Base-by-base conservation (phyloP, 2,888 invertebrate species). In the Emmelina monodactyla region DNA sequence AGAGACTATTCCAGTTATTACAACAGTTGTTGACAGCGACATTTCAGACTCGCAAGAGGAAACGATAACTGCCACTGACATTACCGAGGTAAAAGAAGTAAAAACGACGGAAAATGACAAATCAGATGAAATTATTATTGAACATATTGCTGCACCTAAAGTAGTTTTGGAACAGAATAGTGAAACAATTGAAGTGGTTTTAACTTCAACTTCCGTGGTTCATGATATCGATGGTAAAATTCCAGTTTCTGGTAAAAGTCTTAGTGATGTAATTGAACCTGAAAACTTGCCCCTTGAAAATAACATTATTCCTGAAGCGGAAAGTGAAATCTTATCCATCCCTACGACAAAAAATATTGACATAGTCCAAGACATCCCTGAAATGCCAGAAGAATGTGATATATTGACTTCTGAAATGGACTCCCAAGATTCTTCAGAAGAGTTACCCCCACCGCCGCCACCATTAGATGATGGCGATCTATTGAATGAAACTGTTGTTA, bases 361-460 rank as follows among this genome's bases (percentile, higher is more conserved):
- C 22, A 28, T 16, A 16, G 2, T 28, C 4, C 29, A 16, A 28
- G 38, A 38, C 2, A 22, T 33, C 25, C 28, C 33, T 14, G 28
- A 36, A 34, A 6, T 10, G 11, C 25, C 25, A n/a, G 25, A 25
- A 25, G n/a, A 9, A 25, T 25, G 25, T 25, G 25, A 25, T 7
- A 25, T 25, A n/a, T 11, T 11, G n/a, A 3, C 25, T 25, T 4
- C 35, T 30, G 4, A 31, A 35, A 5, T 44, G n/a, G 46, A 46
- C 22, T 44, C 47, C 14, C 40, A 39, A 14, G 51, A 50, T 31
- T 35, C 38, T 32, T 41, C 38, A n/a, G 55, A 53, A n/a, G 56
- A 59, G 14, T 43, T 54, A n/a, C 60, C 64, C 0, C 54, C 57
- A 4, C 59, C 60, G n/a, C 61, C 61, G 16, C 58, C 60, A 7